phyloP scores from a whole-genome alignment of 2,113 vertebrate genomes.

The Eolophus roseicapilla region DNA sequence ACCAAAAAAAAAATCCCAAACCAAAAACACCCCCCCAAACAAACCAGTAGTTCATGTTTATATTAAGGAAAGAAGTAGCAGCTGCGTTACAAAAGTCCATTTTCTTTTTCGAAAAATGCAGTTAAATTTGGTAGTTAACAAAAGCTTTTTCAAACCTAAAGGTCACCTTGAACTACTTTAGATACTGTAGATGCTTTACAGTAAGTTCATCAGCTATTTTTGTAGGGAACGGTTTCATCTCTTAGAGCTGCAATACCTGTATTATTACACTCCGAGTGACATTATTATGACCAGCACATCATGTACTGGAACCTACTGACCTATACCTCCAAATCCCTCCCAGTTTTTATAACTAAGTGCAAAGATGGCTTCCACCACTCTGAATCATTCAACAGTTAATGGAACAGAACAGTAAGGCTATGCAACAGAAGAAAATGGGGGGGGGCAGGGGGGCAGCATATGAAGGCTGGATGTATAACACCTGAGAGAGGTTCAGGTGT shows the following conservation, averaged over 20 bases:
- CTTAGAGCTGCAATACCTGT: neutral
- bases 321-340: neutral
- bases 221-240: neutral
- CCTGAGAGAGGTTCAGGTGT: neutral
- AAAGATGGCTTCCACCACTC: neutral
- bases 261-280: neutral
- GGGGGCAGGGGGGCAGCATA: neutral
- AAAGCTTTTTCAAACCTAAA: neutral
- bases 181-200: neutral
- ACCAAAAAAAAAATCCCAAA: neutral
- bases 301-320: neutral
- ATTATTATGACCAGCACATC: neutral
- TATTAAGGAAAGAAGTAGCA: neutral
- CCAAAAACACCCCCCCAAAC: rapidly evolving
- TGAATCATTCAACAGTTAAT: neutral
- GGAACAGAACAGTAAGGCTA: neutral
- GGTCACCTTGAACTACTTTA: neutral
- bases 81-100: neutral
- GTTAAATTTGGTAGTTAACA: neutral
- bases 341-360: neutral
- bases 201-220: neutral
- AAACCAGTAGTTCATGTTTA: neutral
- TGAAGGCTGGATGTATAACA: neutral
- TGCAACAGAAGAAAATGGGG: neutral
- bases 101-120: neutral